Conservation (phyloP, 2,888 invertebrate genomes). For the Volucella bombylans region DNA sequence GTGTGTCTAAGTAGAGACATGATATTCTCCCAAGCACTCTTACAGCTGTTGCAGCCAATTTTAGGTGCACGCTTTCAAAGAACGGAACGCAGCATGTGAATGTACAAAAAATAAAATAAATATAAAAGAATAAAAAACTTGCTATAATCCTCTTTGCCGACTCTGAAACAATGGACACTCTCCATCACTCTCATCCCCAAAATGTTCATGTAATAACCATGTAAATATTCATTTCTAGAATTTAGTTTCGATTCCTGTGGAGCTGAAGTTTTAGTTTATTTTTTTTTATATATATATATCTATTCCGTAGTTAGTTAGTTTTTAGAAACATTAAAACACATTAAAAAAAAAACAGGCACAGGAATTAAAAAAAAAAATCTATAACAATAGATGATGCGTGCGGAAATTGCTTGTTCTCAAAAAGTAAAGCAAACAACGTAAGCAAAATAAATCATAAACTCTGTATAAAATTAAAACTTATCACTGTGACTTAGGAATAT, state of each 20-base stretch:
- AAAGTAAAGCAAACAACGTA: slow-evolving; percentile 19
- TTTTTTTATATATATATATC: slow-evolving; percentile 20
- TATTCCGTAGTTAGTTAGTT: slow-evolving; percentile 56
- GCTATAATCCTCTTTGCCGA: slow-evolving; percentile 17
- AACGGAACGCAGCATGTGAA: slow-evolving; percentile 20
- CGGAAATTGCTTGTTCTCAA: slow-evolving; percentile 44
- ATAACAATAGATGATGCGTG: slow-evolving; percentile 22
- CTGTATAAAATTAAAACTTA: slow-evolving; percentile 55
- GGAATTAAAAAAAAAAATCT: slow-evolving; percentile 32
- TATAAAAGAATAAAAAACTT: slow-evolving; percentile 33
- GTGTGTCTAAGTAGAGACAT: slow-evolving; percentile 49
- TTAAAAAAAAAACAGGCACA: slow-evolving; percentile 31
- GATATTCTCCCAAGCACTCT: slow-evolving; percentile 10
- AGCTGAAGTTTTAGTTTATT: slow-evolving; percentile 44
- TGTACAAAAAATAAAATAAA: slow-evolving; percentile 33
- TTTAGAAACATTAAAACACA: slow-evolving; percentile 48
- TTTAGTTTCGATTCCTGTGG: slow-evolving; percentile 55
- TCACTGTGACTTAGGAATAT: slow-evolving; percentile 63
- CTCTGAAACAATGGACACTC: slow-evolving; percentile 34
- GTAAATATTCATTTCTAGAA: slow-evolving; percentile 31
- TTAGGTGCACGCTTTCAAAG: slow-evolving; percentile 13
- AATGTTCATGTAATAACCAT: slow-evolving; percentile 42
- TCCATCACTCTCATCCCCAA: background rate
- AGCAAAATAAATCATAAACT: slow-evolving; percentile 22
- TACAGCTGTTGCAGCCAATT: slow-evolving; percentile 7